Percentiles rank a stretch among this genome's conserved stretches.
Evolutionary conservation across 2,113 vertebrate species (phyloP).

Genomic region (Peromyscus maniculatus): DNA sequence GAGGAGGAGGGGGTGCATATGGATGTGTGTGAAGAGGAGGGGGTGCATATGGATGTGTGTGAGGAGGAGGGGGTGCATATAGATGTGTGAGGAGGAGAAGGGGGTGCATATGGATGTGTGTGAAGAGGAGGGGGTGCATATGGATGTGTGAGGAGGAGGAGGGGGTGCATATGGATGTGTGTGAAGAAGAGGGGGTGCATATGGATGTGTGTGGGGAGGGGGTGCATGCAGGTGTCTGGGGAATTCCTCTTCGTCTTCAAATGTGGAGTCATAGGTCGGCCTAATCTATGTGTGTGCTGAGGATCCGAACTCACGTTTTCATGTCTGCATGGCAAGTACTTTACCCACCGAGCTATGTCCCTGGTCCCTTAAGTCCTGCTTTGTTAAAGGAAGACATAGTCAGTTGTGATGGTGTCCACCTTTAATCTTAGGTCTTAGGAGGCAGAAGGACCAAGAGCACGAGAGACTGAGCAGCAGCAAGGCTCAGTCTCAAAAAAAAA

Average conservation of each 20-base stretch:
- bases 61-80: no score
- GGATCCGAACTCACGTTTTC: neutral
- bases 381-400: neutral
- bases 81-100: no score
- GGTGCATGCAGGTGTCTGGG: no score
- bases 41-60: no score
- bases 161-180: no score
- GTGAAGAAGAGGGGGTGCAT: no score
- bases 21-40: no score
- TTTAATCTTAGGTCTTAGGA: neutral
- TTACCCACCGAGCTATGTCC: neutral
- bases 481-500: neutral
- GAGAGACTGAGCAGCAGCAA: neutral
- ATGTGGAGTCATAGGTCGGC: neutral
- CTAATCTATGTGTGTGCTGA: neutral
- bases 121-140: neutral
- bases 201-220: neutral
- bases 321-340: neutral
- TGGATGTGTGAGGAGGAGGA: neutral
- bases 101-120: no score
- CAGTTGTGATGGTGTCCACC: neutral
- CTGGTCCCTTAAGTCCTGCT: neutral
- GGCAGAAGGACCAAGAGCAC: neutral
- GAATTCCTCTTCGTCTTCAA: neutral
- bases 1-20: no score